Base-by-base conservation (phyloP, 1,140 invertebrate genomes). In the Branchinecta lindahli region DNA sequence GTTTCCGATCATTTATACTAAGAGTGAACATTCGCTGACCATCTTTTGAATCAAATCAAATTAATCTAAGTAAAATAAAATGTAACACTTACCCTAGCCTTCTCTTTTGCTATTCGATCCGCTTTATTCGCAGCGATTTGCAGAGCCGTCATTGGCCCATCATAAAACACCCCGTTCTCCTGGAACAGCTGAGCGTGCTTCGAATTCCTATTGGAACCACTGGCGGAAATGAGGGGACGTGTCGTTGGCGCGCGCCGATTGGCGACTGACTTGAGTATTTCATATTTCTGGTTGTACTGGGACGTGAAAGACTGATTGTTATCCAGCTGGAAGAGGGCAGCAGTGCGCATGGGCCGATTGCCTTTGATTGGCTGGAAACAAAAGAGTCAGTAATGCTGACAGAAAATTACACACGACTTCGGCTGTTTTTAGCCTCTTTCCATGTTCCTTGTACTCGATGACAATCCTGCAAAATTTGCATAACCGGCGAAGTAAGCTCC, bases 161-260 rank as follows among this genome's bases (percentile, higher is more conserved):
- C 94, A 75, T 94, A 91, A 75, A 86, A 86, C 67, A 98, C 89
- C 8, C 88, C 88, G 77, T 85, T 87, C 67, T 96, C 92, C 45
- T 85, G 83, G 72, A 96, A 78, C 47, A 94, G 84, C 44, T 86
- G 85, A 7, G 89, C 85, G 76, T 94, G 91, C 75, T 94, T 94
- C 7, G 87, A 85, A 81, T 91, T 93, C 15, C 18, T 45, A 52
- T 46, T 45, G 21, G 70, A 44, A 0, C n/a, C 46, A 18, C 21
- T 45, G 44, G 66, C 33, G 2, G 70, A 72, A 47, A 65, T 81
- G 33, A 87, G 81, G 8, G 85, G 82, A 74, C 90, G 88, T 61
- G 88, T 83, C 7, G 90, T 86, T 45, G 88, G 86, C 0, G 87
- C 84, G 74, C 88, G 86, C 72, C 86, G 85, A 71, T 79, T 81